Evolutionary conservation across 1,140 invertebrate species (phyloP).

Genomic region (Cydia splendana): DNA sequence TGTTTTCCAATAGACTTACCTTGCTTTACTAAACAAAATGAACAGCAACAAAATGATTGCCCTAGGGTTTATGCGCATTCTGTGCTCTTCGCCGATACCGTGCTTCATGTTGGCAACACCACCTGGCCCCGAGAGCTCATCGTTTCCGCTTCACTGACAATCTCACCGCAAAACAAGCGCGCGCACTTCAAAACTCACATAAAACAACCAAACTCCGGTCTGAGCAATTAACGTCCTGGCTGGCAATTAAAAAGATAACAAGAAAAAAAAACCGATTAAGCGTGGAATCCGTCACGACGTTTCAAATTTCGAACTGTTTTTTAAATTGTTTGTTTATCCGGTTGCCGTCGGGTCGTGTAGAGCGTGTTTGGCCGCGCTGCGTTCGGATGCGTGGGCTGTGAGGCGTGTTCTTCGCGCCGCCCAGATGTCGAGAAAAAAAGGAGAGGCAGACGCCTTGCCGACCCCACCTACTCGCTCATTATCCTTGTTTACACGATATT

Average conservation of each 20-base stretch:
- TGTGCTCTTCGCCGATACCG: slow-evolving; percentile 54
- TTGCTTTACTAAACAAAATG: slow-evolving; percentile 65
- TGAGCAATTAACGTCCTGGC: slow-evolving; percentile 24
- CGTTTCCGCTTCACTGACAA: slow-evolving; percentile 49
- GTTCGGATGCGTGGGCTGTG: slow-evolving; percentile 61
- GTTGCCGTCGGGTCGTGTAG: slow-evolving; percentile 60
- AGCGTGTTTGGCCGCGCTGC: slow-evolving; percentile 55
- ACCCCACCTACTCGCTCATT: slow-evolving; percentile 75
- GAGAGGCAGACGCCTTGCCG: slow-evolving; percentile 64
- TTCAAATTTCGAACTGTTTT: slow-evolving; percentile 23
- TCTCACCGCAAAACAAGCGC: slow-evolving; percentile 44
- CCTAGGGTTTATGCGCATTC: slow-evolving; percentile 61
- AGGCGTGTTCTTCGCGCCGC: slow-evolving; percentile 72
- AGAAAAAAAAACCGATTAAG: slow-evolving; percentile 5
- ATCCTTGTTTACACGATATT: slow-evolving; percentile 73
- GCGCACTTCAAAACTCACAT: slow-evolving; percentile 30
- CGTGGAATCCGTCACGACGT: slow-evolving; percentile 10
- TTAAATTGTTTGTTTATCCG: slow-evolving; percentile 57
- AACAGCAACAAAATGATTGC: slow-evolving; percentile 62
- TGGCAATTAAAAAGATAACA: slow-evolving; percentile 29
- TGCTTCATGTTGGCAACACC: slow-evolving; percentile 74
- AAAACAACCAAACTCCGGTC: slow-evolving; percentile 10
- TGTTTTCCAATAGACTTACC: slow-evolving; percentile 49
- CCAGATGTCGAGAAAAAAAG: slow-evolving; percentile 69
- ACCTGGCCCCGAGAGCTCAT: slow-evolving; percentile 63